Evolutionary conservation across 2,888 invertebrate genomes (phyloP).

Genomic region (Dione vanillae): DNA sequence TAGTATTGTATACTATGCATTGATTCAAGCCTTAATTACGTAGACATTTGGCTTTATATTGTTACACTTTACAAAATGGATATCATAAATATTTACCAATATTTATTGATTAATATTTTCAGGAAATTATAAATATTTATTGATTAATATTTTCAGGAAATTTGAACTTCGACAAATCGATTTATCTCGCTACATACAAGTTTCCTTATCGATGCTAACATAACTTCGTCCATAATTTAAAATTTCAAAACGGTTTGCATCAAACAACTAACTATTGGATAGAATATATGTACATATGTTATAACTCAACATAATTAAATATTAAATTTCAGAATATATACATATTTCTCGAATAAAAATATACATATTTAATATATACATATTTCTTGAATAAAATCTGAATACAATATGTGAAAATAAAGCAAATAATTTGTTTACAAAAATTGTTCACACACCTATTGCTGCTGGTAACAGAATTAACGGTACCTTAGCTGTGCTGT

Average conservation of each 20-base stretch:
- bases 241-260: constrained; percentile 15
- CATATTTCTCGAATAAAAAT: too few relatives aligned
- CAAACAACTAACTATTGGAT: neutral
- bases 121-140: neutral
- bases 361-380: too few relatives aligned
- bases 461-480: too few relatives aligned
- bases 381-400: too few relatives aligned
- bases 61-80: neutral
- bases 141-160: neutral
- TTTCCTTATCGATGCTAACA: constrained; percentile 17
- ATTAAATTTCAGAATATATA: too few relatives aligned
- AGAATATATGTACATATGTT: neutral
- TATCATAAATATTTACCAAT: neutral
- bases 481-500: too few relatives aligned
- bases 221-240: constrained; percentile 12
- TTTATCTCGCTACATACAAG: neutral
- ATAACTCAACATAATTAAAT: neutral
- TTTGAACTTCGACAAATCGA: constrained; percentile 13
- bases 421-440: too few relatives aligned
- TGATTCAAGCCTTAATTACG: too few relatives aligned
- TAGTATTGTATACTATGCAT: too few relatives aligned
- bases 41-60: too few relatives aligned
- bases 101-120: neutral
- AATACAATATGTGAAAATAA: too few relatives aligned
- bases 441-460: too few relatives aligned